phyloP scores from a whole-genome alignment of 2,113 vertebrate genomes.

The Lethenteron camtschaticum region DNA sequence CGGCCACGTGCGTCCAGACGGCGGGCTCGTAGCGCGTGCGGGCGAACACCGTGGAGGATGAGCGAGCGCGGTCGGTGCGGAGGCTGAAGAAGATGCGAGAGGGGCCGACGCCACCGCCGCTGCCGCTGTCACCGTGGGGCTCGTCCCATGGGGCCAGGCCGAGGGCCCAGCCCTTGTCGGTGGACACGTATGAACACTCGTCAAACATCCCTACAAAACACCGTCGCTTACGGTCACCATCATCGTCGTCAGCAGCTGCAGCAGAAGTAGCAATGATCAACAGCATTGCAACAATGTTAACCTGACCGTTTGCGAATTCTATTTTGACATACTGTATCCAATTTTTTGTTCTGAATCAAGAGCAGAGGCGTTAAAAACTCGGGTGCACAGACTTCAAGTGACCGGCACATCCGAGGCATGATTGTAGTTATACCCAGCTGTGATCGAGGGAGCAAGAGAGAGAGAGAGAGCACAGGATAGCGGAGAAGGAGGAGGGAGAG shows the following conservation, averaged over 20 bases:
- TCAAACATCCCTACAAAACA: constrained; percentile 18
- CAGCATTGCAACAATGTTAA: no score
- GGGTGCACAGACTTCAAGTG: no score
- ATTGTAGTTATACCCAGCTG: not conserved
- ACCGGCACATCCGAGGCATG: no score
- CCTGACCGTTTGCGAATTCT: no score
- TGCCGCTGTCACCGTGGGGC: constrained; percentile 48
- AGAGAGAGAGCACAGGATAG: not conserved
- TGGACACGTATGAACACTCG: constrained; percentile 92
- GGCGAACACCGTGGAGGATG: constrained; percentile 58
- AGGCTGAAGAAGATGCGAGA: constrained; percentile 96
- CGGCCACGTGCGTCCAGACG: constrained; percentile 65
- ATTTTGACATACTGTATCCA: no score
- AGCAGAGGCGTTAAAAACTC: no score
- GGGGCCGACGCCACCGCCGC: constrained; percentile 68
- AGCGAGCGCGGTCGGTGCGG: constrained; percentile 86
- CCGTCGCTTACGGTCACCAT: no score
- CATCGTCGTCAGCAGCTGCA: no score
- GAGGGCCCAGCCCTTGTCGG: constrained; percentile 85
- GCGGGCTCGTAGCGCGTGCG: constrained; percentile 58
- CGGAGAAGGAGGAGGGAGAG: not conserved
- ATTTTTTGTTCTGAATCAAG: no score
- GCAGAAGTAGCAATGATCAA: no score
- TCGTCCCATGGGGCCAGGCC: constrained; percentile 31
- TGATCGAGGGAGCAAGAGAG: not conserved